Base-by-base conservation (phyloP, 1,140 invertebrate genomes). In the Brachionus sp. region DNA sequence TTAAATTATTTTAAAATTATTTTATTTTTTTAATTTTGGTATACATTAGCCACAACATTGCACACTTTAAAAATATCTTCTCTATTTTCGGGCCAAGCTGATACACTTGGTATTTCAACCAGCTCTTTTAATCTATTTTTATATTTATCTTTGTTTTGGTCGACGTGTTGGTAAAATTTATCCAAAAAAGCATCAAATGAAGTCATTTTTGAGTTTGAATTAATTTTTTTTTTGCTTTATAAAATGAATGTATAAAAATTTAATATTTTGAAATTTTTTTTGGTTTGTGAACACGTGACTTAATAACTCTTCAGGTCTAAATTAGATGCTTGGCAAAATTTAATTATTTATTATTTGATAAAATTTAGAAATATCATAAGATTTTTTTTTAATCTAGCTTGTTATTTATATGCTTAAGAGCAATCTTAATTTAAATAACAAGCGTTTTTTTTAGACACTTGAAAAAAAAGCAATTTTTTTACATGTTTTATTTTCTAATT, bases 31-130 rank as follows among this genome's bases (percentile, higher is more conserved):
- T 19, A 37, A 29, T 44, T 64, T 37, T 16, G 35, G 37, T n/a
- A 68, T 53, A 83, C 80, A 16, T 83, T 39, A 35, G 57, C 64
- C 16, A 70, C 64, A 19, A 83, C 39, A 46, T 83, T 73, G 35
- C 57, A 90, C 93, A 95, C 94, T 86, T 90, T 90, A 10, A 90
- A 86, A 75, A 93, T 90, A 84, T 97, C 95, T 44, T 89, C 87
- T 68, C 95, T 90, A 53, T 92, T 91, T 84, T 95, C 92, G n/a
- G 92, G 92, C 93, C 93, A 94, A 87, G 93, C 93, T n/a, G 96
- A 98, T 6, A 98, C 95, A 44, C 95, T 98, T 86, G 94, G 93
- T 86, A 99, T 98, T 3, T 93, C 94, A 39, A 98, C 95, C 33
- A 93, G 94, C 86, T 97, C 93, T 83, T 91, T 91, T 50, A 98